Base-by-base conservation (phyloP, 1,140 invertebrate species). In the Piezodorus guildinii region DNA sequence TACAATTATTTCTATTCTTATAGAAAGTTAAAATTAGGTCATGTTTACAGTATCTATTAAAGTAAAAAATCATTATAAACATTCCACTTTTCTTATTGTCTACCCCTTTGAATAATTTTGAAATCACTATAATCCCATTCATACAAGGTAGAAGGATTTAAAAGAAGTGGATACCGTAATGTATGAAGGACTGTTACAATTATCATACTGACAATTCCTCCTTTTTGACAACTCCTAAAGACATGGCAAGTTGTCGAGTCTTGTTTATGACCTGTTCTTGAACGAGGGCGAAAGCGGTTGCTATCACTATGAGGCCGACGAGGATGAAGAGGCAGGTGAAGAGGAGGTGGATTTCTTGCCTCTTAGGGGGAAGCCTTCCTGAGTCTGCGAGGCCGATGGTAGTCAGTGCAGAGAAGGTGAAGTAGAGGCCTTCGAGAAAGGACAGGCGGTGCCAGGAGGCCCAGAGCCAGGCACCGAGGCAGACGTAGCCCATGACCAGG, bases 241-340 rank as follows among this genome's bases (percentile, higher is more conserved):
- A 80, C 66, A 79, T 78, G 1, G 83, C 86, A 68, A 87, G 74
- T 60, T 83, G 78, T 71, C 81, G 81, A 76, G 86, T 88, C 70
- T 86, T 85, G 66, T 82, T 76, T 45, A 89, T 82, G 0, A 95
- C 84, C 74, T 95, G 90, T 66, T 94, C 90, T 74, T 96, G 91
- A 64, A 96, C 84, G 34, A 96, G 78, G 73, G 88, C 92, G 71
- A 94, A 95, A 61, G 90, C 90, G 90, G 94, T 95, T 1, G 92
- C 91, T 68, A 96, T 85, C 34, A 96, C 76, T 15, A 93, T 87
- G 30, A 96, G 79, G 23, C 93, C 93, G 67, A 95, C 80, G 43
- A 95, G 79, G 43, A 96, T 74, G 73, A 94, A 96, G 1, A 90
- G 77, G 72, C 90, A 91, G 73, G 88, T 91, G 14, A 86, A 85